Conservation (phyloP, 2,797 vertebrate species). For the Botia almorhae region DNA sequence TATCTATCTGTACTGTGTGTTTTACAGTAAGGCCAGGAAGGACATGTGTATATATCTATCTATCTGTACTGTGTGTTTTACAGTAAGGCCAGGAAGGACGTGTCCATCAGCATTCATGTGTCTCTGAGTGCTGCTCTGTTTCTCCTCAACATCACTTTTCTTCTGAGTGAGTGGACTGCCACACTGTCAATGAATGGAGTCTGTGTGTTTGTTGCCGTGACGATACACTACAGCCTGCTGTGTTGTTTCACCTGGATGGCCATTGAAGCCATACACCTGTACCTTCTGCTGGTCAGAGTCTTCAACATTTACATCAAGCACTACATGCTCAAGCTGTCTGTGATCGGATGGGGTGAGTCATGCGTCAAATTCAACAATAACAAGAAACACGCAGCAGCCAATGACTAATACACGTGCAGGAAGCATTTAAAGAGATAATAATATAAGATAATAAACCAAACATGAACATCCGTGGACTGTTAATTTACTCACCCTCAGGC, state of each 20-base stretch:
- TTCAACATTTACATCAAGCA: constrained; percentile 79
- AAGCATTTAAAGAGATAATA: no score
- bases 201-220: constrained; percentile 72
- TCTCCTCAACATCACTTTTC: constrained; percentile 79
- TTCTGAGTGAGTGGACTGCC: constrained; percentile 70
- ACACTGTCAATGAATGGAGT: fast-evolving
- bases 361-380: neutral
- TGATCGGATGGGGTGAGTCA: constrained; percentile 85
- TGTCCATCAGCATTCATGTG: constrained; percentile 72
- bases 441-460: no score
- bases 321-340: constrained; percentile 82
- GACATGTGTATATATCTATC: no score
- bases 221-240: constrained; percentile 83
- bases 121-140: constrained; percentile 76
- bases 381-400: neutral
- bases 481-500: no score
- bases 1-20: no score
- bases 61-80: neutral
- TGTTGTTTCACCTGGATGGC: constrained; percentile 85
- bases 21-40: no score
- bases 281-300: constrained; percentile 81
- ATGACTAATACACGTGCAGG: no score
- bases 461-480: no score
- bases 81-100: constrained; percentile 68
- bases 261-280: constrained; percentile 85